Evolutionary conservation across 2,797 vertebrate species (phyloP), one percentile per base, ranked within the genome.

Genomic region (Diplodus sargus): DNA sequence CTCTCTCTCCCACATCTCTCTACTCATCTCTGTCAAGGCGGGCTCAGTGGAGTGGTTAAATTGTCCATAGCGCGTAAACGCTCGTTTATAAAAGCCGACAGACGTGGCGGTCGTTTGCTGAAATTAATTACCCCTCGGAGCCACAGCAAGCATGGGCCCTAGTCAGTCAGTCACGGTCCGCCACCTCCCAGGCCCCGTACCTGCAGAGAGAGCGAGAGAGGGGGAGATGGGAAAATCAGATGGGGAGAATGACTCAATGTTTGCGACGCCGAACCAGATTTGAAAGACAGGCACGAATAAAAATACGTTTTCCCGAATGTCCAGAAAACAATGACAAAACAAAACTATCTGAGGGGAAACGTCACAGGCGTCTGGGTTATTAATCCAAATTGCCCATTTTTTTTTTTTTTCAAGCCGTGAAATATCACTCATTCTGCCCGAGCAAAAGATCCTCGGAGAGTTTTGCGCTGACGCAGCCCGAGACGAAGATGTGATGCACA

Each of bases 81-180:
- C 93, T 95, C 93, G 90, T 96, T 95, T 95, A 95, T 95, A 95
- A 95, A 95, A 95, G 91, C 89, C 90, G 94, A 95, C 94, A 95
- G 94, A 95, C 93, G 92, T 94, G 93, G 92, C 90, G 84, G 94
- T 95, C 95, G 93, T 96, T 96, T 94, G 92, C 91, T 93, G 88
- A 94, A 95, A 95, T 95, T 94, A 95, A 95, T 96, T 95, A 96
- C 94, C 94, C 93, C 93, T 94, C 78, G 54, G 92, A 93, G 92
- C 91, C 85, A 88, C 87, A 75, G 91, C 88, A 87, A 90, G 91
- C 90, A 87, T 82, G 87, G 91, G 86, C 90, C 85, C 88, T 80
- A 91, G 92, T 93, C 94, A 93, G 94, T 95, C 94, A 93, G 93
- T 93, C 92, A 95, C 61, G 89, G 93, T 91, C 92, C 91, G 84